Conservation (phyloP, 2,113 vertebrate species). For the Polyodon spathula region DNA sequence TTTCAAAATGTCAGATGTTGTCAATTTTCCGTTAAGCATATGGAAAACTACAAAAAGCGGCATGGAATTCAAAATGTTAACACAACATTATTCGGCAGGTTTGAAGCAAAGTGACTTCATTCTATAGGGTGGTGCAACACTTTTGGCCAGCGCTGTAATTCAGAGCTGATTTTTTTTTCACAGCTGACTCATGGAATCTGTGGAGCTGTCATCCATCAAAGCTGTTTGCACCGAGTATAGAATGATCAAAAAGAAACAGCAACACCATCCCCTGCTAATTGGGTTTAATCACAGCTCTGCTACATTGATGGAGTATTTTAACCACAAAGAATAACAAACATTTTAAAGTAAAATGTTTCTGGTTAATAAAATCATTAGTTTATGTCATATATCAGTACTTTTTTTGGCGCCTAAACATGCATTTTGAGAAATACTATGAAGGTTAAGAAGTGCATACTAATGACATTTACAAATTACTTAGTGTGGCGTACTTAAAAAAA, state of each 20-base stretch:
- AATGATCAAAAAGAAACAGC: constrained; percentile 42
- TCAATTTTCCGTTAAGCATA: too few relatives aligned
- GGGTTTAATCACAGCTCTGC: constrained; percentile 35
- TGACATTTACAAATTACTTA: not conserved
- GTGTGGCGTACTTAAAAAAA: not conserved
- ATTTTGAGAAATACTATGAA: too few relatives aligned
- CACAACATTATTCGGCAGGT: too few relatives aligned
- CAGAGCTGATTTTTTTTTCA: too few relatives aligned
- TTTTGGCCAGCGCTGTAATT: too few relatives aligned
- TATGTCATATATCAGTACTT: not conserved
- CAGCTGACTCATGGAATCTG: constrained; percentile 23
- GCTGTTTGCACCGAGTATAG: constrained; percentile 22
- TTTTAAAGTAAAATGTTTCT: too few relatives aligned
- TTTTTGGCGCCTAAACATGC: not conserved
- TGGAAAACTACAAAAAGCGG: too few relatives aligned
- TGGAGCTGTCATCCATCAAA: constrained; percentile 22
- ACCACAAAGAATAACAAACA: constrained; percentile 45
- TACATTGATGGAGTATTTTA: constrained; percentile 39
- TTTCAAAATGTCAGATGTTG: too few relatives aligned
- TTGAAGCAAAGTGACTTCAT: too few relatives aligned
- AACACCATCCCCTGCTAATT: constrained; percentile 41
- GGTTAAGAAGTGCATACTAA: not conserved
- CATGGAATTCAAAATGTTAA: too few relatives aligned
- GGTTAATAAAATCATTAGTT: constrained; percentile 29
- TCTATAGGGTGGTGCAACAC: too few relatives aligned